Evolutionary conservation across 2,888 invertebrate species (phyloP).

Genomic region (Hemaris fuciformis): DNA sequence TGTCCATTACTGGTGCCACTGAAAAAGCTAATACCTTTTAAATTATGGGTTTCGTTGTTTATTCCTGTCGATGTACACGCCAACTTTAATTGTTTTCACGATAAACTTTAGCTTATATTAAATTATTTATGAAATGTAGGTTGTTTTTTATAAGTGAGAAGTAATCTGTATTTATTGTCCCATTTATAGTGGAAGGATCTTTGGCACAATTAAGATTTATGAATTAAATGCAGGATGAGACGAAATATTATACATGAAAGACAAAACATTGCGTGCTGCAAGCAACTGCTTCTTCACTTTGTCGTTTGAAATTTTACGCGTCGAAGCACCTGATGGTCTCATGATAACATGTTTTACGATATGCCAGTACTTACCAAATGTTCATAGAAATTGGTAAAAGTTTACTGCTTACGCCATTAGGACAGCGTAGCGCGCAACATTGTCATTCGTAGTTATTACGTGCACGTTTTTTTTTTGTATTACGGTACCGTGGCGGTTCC

Average conservation of each 20-base stretch:
- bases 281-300: conserved; percentile 8
- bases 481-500: background rate
- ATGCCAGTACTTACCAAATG: conserved; percentile 36
- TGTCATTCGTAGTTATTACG: background rate
- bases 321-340: background rate
- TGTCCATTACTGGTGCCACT: background rate
- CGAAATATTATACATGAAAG: background rate
- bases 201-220: too few species aligned
- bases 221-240: background rate
- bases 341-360: conserved; percentile 13
- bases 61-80: background rate
- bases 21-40: background rate
- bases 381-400: conserved; percentile 39
- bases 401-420: conserved; percentile 34
- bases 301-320: conserved; percentile 14
- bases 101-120: background rate
- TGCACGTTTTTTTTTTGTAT: background rate
- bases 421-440: background rate
- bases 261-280: background rate
- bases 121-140: too few species aligned
- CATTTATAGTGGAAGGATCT: too few species aligned
- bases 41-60: background rate
- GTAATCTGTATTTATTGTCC: too few species aligned
- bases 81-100: background rate
- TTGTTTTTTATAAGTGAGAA: too few species aligned